Evolutionary conservation across 1,140 invertebrate genomes (phyloP), one percentile per base, ranked within the genome.

Genomic region (Drosophila mauritiana): DNA sequence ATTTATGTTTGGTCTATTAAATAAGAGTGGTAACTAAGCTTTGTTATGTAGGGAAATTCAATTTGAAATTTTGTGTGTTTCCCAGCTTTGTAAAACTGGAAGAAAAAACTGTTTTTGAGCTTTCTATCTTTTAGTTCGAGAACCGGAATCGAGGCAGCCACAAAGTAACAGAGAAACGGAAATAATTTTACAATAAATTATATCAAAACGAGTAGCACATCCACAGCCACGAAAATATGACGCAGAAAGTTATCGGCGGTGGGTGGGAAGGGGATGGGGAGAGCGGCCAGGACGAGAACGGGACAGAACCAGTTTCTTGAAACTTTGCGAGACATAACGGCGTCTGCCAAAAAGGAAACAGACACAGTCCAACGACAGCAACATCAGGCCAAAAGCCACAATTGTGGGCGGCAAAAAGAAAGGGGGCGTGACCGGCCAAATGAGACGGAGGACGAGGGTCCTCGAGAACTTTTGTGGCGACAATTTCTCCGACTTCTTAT

Each of bases 171-270:
- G 49, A 56, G 73, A 82, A 83, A 76, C 80, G 81, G 82, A 85
- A 85, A 86, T 86, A 81, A 86, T 86, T 85, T 86, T 53, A 86
- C 82, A 80, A 85, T 85, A 85, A 85, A 85, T 85, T 86, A 85
- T 81, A 86, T 78, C 68, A 78, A 78, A 85, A 73, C 67, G 69
- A 73, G 59, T 69, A 17, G 37, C 67, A 49, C 42, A 61, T 31
- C 43, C 27, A 43, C 25, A 62, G 13, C 37, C 42, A 51, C 36
- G 10, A 20, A 67, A 40, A 75, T 39, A 59, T 53, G 53, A 54
- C 53, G 67, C 20, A 65, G 25, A 73, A 56, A 74, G 36, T 65
- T 67, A 20, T 68, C 11, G 53, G 43, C 13, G 20, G 40, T 3
- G 40, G 13, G 31, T 31, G 10, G 37, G 43, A 43, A 55, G 6